Percentiles rank a stretch among this genome's conserved stretches.
Conservation (phyloP, 2,797 vertebrate genomes). For the Hypotaenidia okinawae region DNA sequence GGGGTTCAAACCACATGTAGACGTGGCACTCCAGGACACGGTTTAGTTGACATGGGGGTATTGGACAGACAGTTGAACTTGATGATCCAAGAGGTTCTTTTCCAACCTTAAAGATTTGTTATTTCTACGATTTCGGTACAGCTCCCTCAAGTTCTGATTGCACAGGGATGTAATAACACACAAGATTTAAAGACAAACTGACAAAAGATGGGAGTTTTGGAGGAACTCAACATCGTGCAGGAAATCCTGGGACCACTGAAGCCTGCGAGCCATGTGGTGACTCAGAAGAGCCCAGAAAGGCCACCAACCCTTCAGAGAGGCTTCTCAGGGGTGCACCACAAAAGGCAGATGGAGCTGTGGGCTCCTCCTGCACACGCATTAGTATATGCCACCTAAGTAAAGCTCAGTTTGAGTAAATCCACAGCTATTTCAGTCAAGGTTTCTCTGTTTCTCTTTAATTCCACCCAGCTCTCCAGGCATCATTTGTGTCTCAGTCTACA, state of each 20-base stretch:
- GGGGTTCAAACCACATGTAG: too few species aligned
- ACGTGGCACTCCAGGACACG: too few species aligned
- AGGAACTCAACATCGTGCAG: not conserved
- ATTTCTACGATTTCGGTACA: too few species aligned
- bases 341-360: not conserved
- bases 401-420: not conserved
- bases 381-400: not conserved
- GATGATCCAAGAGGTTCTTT: too few species aligned
- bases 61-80: too few species aligned
- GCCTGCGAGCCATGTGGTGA: not conserved
- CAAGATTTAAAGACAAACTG: not conserved
- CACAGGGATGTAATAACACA: not conserved
- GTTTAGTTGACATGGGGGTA: too few species aligned
- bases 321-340: not conserved
- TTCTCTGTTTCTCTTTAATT: not conserved
- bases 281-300: not conserved
- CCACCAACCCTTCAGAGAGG: not conserved
- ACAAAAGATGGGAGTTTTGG: not conserved
- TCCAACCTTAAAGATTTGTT: too few species aligned
- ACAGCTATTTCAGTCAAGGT: not conserved
- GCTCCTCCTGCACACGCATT: not conserved
- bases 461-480: not conserved
- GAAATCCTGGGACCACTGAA: not conserved
- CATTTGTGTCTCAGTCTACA: not conserved
- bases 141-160: rapidly evolving